Conservation (phyloP, 2,888 invertebrate species). For the Schizotus pectinicornis region DNA sequence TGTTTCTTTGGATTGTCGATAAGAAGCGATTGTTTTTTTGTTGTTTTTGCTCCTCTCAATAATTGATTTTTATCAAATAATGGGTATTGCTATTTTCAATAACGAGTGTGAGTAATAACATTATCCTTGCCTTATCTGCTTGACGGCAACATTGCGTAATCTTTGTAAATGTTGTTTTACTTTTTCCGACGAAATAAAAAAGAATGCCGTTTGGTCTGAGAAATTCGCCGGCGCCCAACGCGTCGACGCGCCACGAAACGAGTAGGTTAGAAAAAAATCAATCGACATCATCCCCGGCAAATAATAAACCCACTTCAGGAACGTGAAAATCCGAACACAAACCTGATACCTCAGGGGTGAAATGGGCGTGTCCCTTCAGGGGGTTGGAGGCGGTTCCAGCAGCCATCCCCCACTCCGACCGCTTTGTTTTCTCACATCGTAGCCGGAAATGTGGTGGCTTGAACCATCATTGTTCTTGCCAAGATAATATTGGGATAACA, state of each 20-base stretch:
- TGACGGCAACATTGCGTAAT: too few species aligned
- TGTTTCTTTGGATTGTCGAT: too few species aligned
- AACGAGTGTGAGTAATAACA: too few species aligned
- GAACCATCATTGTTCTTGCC: conserved; percentile 61
- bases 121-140: too few species aligned
- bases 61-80: too few species aligned
- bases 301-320: conserved; percentile 48
- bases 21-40: too few species aligned
- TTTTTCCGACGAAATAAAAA: not conserved
- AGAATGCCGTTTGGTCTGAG: not conserved
- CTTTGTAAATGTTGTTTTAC: too few species aligned
- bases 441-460: conserved; percentile 60
- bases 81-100: too few species aligned
- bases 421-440: conserved; percentile 59
- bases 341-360: conserved; percentile 51
- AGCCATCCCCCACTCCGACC: conserved; percentile 51
- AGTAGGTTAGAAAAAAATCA: conserved; percentile 40
- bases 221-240: not conserved
- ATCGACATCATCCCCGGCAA: conserved; percentile 41
- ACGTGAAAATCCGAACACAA: conserved; percentile 54
- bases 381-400: conserved; percentile 52
- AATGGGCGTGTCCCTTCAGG: conserved; percentile 55
- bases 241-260: not conserved
- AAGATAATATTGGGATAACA: conserved; percentile 61
- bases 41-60: too few species aligned